Evolutionary conservation across 2,113 vertebrate genomes (phyloP).

Genomic region (Brachypodius melanocephalos): DNA sequence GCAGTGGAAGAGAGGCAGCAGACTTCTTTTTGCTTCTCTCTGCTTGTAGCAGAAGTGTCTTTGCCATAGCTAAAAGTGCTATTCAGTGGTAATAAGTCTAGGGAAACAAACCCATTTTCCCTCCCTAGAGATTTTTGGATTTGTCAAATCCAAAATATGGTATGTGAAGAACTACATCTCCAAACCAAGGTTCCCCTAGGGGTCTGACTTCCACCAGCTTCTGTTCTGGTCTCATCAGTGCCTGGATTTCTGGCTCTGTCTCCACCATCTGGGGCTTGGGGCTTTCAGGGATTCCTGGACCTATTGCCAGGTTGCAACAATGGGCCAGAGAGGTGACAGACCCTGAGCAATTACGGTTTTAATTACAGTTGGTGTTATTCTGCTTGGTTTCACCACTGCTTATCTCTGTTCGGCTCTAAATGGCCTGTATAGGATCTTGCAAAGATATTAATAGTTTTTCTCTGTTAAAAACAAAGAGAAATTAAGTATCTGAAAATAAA

Average conservation of each 20-base stretch:
- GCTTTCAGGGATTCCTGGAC: not conserved
- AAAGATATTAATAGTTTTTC: not conserved
- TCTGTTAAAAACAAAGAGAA: not conserved
- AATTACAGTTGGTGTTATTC: not conserved
- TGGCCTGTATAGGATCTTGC: not conserved
- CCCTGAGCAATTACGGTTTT: not conserved
- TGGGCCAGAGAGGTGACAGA: not conserved
- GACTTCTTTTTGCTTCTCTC: not conserved
- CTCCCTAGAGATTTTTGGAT: not conserved
- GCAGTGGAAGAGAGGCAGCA: not conserved
- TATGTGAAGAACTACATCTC: not conserved
- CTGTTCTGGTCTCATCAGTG: not conserved
- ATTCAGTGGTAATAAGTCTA: not conserved
- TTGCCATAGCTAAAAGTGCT: not conserved
- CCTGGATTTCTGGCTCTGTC: not conserved
- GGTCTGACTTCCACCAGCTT: not conserved
- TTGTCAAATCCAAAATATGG: not conserved
- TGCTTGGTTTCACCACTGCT: not conserved
- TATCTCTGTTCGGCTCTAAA: not conserved
- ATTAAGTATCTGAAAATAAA: not conserved
- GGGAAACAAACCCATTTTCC: not conserved
- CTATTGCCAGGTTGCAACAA: not conserved
- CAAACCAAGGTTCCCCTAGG: not conserved
- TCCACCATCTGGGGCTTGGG: not conserved
- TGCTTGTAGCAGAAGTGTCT: not conserved